Base-by-base conservation (phyloP, 2,113 vertebrate species). In the Corythoichthys intestinalis region DNA sequence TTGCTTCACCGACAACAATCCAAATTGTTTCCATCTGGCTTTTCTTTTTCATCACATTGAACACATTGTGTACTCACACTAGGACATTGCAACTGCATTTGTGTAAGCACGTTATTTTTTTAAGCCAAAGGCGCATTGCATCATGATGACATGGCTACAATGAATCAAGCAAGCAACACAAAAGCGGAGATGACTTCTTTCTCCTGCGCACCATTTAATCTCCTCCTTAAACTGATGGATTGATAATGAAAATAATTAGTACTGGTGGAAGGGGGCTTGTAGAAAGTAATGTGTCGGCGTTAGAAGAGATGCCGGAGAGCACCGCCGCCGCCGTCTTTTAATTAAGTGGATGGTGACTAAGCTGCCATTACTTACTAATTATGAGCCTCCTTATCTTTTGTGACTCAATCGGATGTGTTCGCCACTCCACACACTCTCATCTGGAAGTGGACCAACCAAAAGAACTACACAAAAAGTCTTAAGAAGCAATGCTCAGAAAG, bases 381-480 rank as follows among this genome's bases (percentile, higher is more conserved):
- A 84, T 69, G 74, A 84, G 44, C 68, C 74, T 69, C 73, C 74
- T 85, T 84, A 80, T 87, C 87, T 75, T 75, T 71, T 73, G 65
- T 71, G 37, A 54, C 47, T 48, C 70, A 63, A 66, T 74, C 47
- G 39, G 37, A 66, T 65, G 68, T 75, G 73, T 69, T 60, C 20
- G 34, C 54, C 66, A 64, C 72, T 80, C 73, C 49, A 71, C 15
- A 1, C 4, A 17, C n/a, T 69, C 65, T 76, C 15, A 28, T 69
- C 48, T 49, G 28, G 63, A 53, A 72, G 54, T 14, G 46, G 15
- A 6, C 6, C 59, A 46, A 68, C 9, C 15, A 28, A 20, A 62
- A 62, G 8, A 44, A 46, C 17, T 20, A 12, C 6, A 44, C 6
- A 44, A 44, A 44, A 44, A 44, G 41, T 44, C 41, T 44, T 8